A percentile compares a stretch with the other conserved stretches of the same genome.
Conservation (phyloP, 1,140 invertebrate genomes). For the Centruroides vittatus region DNA sequence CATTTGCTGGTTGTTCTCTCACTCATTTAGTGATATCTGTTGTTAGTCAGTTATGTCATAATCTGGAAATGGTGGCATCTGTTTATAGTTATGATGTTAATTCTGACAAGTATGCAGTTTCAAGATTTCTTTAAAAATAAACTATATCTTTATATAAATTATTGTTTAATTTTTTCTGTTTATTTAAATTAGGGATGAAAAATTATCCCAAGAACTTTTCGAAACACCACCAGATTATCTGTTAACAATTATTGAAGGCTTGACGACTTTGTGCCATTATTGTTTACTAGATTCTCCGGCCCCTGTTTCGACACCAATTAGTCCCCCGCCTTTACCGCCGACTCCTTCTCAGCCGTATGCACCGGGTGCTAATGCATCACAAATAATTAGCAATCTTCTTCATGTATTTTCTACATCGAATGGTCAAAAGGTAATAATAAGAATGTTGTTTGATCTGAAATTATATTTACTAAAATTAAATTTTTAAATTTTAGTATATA, state of each 20-base stretch:
- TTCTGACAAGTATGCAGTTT: not conserved
- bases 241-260: constrained; percentile 59
- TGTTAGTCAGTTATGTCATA: constrained; percentile 66
- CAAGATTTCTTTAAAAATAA: not conserved
- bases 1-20: constrained; percentile 49
- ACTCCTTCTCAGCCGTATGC: constrained; percentile 15
- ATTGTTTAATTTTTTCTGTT: too few species aligned
- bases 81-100: not conserved
- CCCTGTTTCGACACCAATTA: constrained; percentile 32
- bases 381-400: constrained; percentile 56
- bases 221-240: constrained; percentile 58
- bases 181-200: too few species aligned
- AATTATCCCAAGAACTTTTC: not conserved
- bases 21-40: constrained; percentile 60
- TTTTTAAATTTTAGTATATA: not conserved
- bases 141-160: too few species aligned
- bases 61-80: constrained; percentile 45
- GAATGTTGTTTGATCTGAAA: not conserved
- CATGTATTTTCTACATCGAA: constrained; percentile 41
- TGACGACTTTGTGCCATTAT: constrained; percentile 72
- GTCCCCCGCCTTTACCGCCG: constrained; percentile 12
- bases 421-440: constrained; percentile 9
- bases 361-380: constrained; percentile 16
- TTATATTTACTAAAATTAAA: not conserved
- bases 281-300: constrained; percentile 50